Evolutionary conservation across 2,888 invertebrate genomes (phyloP), one percentile per base, ranked within the genome.

Genomic region (Synanthedon tipuliformis): DNA sequence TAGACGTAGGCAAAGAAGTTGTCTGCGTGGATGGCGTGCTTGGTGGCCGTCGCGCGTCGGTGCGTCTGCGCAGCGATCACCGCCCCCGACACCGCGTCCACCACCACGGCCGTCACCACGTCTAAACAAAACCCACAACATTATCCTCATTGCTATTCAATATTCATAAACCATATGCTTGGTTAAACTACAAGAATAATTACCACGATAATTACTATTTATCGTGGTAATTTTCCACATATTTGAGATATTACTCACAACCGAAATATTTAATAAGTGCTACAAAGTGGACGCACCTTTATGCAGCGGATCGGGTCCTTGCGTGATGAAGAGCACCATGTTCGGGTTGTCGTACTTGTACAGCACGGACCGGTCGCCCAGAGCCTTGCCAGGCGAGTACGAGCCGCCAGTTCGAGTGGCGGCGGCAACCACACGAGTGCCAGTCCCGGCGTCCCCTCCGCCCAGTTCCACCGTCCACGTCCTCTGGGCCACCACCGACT

Each of bases 331-430:
- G 12, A 95, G 95, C 57, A 98, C 92, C 60, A 99, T 89, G 87
- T 99, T 99, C 34, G 99, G 99, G 89, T 99, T 99, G 62, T 95
- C 91, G 80, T 99, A 99, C 83, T 99, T 99, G 88, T 99, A 99
- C 41, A 99, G 91, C 53, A 99, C 99, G 64, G 96, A 96, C 58
- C 99, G 91, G 88, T 99, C 99, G 41, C 94, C 94, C 61, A 99
- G 88, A 51, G 98, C 98, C 60, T 97, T 91, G 23, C 99, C 99
- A 73, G 97, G 96, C 0, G 98, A 97, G 80, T 98, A 98, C 13
- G 96, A 95, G 60, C 88, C 84, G 8, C 89, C 80, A 65, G 91
- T 90, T 68, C 94, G 92, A 40, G 89, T 87, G 52, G 90, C 91
- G 7, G 92, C 80, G 2, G 89, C 88, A 51, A 91, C 89, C 48